Base-by-base conservation (phyloP, 2,888 invertebrate species). In the Choreutis nemorana region DNA sequence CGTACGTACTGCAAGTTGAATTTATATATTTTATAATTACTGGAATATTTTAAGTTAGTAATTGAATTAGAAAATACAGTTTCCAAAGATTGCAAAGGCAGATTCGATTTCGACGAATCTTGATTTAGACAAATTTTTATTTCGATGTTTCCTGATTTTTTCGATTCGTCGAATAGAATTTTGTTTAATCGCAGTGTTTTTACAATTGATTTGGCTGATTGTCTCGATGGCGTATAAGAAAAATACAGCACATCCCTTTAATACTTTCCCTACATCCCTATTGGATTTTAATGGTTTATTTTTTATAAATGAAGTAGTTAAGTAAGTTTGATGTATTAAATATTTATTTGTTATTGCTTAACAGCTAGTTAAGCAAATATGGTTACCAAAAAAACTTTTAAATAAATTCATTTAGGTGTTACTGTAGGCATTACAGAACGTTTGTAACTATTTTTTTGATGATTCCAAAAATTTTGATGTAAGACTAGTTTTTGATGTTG, bases 151-250 rank as follows among this genome's bases (percentile, higher is more conserved):
- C 16, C 16, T 29, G n/a, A n/a, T n/a, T n/a, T n/a, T n/a, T n/a
- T n/a, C n/a, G n/a, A n/a, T n/a, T n/a, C n/a, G n/a, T n/a, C n/a
- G n/a, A n/a, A n/a, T n/a, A n/a, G n/a, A n/a, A n/a, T n/a, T n/a
- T n/a, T 54, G 71, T 29, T 39, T 79, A n/a, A 45, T 81, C 15
- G 78, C 73, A 31, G 78, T 75, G 34, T 49, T 80, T 14, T 55
- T 79, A 26, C 79, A 79, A 4, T 39, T 80, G 16, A 73, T 78
- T 4, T 79, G 78, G 77, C 29, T 70, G 9, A 72, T 78, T 38
- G 77, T 70, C 2, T 26, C 57, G 9, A 45, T 51, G n/a, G 41
- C 51, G 4, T 30, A 33, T 22, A 35, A 44, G 18, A 44, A 79
- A 5, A 35, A 72, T 6, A 58, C 66, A 1, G 64, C 61, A 28